phyloP scores from a whole-genome alignment of 2,888 invertebrate genomes.

The Megaustenia siamemsis region DNA sequence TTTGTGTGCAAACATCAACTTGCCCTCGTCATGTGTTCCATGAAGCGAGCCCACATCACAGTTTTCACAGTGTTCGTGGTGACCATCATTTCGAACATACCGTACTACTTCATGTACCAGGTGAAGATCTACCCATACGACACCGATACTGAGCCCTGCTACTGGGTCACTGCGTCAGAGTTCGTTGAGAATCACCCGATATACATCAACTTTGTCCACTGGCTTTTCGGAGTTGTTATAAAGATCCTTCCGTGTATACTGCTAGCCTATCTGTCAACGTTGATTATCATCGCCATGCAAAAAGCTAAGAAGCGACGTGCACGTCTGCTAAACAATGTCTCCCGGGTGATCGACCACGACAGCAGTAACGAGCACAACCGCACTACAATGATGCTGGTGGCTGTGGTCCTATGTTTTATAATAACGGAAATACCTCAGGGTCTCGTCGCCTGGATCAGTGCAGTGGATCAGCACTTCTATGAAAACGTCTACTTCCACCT shows the following conservation, averaged over 20 bases:
- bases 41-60: conserved; percentile 74
- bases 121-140: conserved; percentile 56
- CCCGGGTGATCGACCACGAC: conserved; percentile 74
- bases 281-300: conserved; percentile 78
- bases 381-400: conserved; percentile 93
- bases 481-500: conserved; percentile 83
- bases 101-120: conserved; percentile 76
- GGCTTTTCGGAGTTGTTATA: conserved; percentile 94
- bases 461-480: conserved; percentile 82
- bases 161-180: conserved; percentile 69
- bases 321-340: conserved; percentile 73
- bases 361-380: conserved; percentile 83
- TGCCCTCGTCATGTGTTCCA: conserved; percentile 76
- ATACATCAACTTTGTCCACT: conserved; percentile 86
- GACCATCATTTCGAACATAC: conserved; percentile 76
- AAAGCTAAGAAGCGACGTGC: conserved; percentile 73
- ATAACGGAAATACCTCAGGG: conserved; percentile 94
- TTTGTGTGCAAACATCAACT: conserved; percentile 80
- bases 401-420: conserved; percentile 90
- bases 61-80: conserved; percentile 71
- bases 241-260: conserved; percentile 94
- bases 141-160: conserved; percentile 58
- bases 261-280: conserved; percentile 85
- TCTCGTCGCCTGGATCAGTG: conserved; percentile 85
- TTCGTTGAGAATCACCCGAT: conserved; percentile 65